Evolutionary conservation across 2,888 invertebrate genomes (phyloP).

Genomic region (Lysandra coridon): DNA sequence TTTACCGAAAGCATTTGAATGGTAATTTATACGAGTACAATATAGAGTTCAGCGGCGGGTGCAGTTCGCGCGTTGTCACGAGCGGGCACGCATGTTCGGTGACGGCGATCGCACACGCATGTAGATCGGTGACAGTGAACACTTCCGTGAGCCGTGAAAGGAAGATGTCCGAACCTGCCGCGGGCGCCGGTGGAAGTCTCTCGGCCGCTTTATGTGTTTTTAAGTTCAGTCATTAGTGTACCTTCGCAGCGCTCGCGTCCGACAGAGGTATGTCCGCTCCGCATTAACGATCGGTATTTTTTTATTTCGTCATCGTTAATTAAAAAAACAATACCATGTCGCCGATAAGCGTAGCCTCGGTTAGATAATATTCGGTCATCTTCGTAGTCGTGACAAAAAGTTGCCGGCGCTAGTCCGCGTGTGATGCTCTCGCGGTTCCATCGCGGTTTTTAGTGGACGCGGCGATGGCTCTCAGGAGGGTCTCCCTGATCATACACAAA

Average conservation of each 20-base stretch:
- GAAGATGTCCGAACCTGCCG: conserved; percentile 50
- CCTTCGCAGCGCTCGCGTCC: conserved; percentile 53
- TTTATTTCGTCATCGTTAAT: conserved; percentile 2
- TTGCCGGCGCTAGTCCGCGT: not conserved
- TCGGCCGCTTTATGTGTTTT: conserved; percentile 43
- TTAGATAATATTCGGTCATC: conserved; percentile 22
- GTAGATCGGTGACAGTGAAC: conserved; percentile 38
- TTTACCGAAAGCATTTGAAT: conserved; percentile 41
- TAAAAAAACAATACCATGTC: conserved; percentile 29
- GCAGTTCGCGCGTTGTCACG: conserved; percentile 43
- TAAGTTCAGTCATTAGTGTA: conserved; percentile 54
- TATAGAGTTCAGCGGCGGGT: conserved; percentile 42
- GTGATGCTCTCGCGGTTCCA: conserved; percentile 20
- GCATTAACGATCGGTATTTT: conserved; percentile 50
- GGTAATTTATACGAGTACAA: conserved; percentile 52
- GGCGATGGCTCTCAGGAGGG: conserved; percentile 50
- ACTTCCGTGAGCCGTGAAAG: conserved; percentile 45
- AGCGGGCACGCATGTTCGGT: conserved; percentile 41
- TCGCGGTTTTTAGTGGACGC: conserved; percentile 32
- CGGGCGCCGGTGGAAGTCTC: conserved; percentile 49
- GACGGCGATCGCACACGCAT: conserved; percentile 34
- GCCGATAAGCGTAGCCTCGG: conserved; percentile 12
- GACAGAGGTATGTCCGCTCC: conserved; percentile 56
- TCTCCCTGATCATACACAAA: conserved; percentile 45
- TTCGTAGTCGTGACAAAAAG: conserved; percentile 16